These are phyloP conservation scores for Neoniphon sammara DNA, from an alignment of 2,797 vertebrate genomes.

Conservation along the genomic window DNA sequence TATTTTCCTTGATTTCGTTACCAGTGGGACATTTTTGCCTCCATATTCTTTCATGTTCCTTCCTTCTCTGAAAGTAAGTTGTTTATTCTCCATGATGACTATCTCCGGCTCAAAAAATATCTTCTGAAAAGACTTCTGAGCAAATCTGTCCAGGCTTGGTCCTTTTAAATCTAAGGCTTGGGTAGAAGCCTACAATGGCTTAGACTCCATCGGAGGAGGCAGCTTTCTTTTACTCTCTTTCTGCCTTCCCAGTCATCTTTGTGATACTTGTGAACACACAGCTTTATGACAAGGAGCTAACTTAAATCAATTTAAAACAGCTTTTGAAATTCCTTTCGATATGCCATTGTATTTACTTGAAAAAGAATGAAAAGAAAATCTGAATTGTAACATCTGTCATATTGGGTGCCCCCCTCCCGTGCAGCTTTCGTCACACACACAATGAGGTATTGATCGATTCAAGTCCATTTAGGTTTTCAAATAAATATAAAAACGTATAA, in stretches of 20 bases:
- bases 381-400: slow-evolving; percentile 85
- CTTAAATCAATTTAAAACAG: slow-evolving; percentile 87
- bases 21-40: slow-evolving; percentile 77
- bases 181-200: slow-evolving; percentile 82
- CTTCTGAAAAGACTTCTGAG: slow-evolving; percentile 83
- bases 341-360: slow-evolving; percentile 82
- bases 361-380: slow-evolving; percentile 84
- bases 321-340: slow-evolving; percentile 86
- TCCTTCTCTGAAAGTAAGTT: slow-evolving; percentile 80
- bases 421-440: slow-evolving; percentile 80
- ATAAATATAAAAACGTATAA: slow-evolving; percentile 78
- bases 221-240: slow-evolving; percentile 76
- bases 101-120: slow-evolving; percentile 77
- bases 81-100: slow-evolving; percentile 83
- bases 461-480: slow-evolving; percentile 84
- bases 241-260: slow-evolving; percentile 78
- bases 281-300: slow-evolving; percentile 84
- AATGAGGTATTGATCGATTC: slow-evolving; percentile 85
- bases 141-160: slow-evolving; percentile 79
- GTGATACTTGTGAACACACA: slow-evolving; percentile 84
- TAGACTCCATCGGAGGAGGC: slow-evolving; percentile 76
- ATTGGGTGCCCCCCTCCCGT: slow-evolving; percentile 67
- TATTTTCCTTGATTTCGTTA: slow-evolving; percentile 80
- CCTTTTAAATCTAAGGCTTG: slow-evolving; percentile 80
- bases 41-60: slow-evolving; percentile 78